These are phyloP conservation scores for Melangyna quadrimaculata DNA, from an alignment of 2,888 invertebrate genomes.

Conservation along the genomic window DNA sequence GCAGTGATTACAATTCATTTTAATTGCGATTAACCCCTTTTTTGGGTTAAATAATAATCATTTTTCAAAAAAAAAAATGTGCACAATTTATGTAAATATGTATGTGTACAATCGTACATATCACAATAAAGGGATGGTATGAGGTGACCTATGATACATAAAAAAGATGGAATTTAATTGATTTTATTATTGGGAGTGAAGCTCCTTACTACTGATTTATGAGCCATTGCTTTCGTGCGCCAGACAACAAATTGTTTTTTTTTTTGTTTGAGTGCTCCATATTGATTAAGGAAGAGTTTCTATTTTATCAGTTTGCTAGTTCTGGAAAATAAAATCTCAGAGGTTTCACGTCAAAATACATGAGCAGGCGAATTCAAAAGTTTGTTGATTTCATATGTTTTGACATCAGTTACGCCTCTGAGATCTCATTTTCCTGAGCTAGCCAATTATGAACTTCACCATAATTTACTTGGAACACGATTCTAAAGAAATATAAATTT, in stretches of 20 bases:
- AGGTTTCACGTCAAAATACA: too few species aligned
- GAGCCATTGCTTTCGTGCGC: not conserved
- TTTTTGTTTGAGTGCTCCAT: not conserved
- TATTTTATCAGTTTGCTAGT: not conserved
- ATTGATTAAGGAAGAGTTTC: not conserved
- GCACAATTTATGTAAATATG: not conserved
- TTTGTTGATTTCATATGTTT: too few species aligned
- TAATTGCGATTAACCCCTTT: slow-evolving; percentile 63
- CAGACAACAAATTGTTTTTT: not conserved
- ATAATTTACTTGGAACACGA: not conserved
- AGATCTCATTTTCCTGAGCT: too few species aligned
- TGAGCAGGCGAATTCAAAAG: too few species aligned
- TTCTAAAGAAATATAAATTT: too few species aligned
- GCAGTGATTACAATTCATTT: slow-evolving; percentile 42
- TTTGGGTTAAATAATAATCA: slow-evolving; percentile 13
- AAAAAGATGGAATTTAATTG: slow-evolving; percentile 36
- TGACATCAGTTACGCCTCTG: too few species aligned
- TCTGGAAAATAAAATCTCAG: too few species aligned
- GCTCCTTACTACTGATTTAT: slow-evolving; percentile 49
- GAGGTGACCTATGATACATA: slow-evolving; percentile 11
- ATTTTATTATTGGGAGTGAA: slow-evolving; percentile 51
- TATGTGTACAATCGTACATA: too few species aligned
- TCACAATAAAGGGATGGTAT: slow-evolving; percentile 2
- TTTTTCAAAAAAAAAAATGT: slow-evolving; percentile 36
- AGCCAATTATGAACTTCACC: not conserved